phyloP scores from a whole-genome alignment of 1,140 invertebrate genomes.

The Aplysia californica region DNA sequence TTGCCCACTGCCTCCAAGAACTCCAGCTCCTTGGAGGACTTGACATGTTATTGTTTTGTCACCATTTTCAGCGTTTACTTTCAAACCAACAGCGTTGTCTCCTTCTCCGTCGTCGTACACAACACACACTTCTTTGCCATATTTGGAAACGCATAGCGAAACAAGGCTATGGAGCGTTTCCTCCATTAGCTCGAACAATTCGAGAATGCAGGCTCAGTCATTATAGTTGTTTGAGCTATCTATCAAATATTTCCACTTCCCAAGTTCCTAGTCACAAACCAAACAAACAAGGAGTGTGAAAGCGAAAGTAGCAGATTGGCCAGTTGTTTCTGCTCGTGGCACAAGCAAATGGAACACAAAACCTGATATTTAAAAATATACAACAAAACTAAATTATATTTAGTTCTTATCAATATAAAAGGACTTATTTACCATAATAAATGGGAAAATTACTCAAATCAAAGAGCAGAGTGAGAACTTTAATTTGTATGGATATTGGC shows the following conservation, averaged over 20 bases:
- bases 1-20: no score
- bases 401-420: no score
- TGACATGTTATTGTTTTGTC: no score
- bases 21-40: no score
- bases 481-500: no score
- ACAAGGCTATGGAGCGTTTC: constrained; percentile 5
- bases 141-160: background rate
- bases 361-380: no score
- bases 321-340: background rate
- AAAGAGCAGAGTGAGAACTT: no score
- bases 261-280: background rate
- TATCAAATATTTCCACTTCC: background rate
- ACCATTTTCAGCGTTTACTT: no score
- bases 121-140: background rate
- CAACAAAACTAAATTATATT: no score
- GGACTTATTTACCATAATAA: no score
- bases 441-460: no score
- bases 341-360: background rate
- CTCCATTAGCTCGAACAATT: background rate
- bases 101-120: constrained; percentile 3
- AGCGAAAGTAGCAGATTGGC: background rate
- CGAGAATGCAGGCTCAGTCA: background rate
- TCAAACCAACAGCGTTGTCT: background rate
- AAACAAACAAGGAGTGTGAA: background rate
- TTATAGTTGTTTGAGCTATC: background rate